phyloP scores from a whole-genome alignment of 1,140 invertebrate species.

The Heliconius himera region DNA sequence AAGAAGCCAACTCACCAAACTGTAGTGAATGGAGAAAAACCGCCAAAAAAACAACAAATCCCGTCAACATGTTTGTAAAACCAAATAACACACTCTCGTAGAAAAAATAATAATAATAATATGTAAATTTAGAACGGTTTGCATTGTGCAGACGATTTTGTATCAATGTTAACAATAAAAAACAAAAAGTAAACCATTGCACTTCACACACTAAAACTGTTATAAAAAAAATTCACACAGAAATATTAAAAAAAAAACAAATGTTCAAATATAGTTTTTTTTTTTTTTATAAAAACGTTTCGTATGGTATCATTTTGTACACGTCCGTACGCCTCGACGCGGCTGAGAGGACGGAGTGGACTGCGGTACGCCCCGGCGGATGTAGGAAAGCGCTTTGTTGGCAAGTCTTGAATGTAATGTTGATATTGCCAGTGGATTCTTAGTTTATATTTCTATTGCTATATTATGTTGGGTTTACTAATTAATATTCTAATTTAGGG shows the following conservation, averaged over 20 bases:
- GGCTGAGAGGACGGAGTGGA: slow-evolving; percentile 44
- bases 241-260: slow-evolving; percentile 28
- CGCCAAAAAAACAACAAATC: slow-evolving; percentile 62
- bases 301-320: slow-evolving; percentile 60
- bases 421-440: slow-evolving; percentile 10
- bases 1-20: slow-evolving; percentile 54
- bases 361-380: slow-evolving; percentile 16
- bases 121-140: slow-evolving; percentile 63
- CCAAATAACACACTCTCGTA: slow-evolving; percentile 61
- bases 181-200: slow-evolving; percentile 50
- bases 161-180: slow-evolving; percentile 32
- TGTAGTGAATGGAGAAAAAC: slow-evolving; percentile 57
- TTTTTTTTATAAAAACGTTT: slow-evolving; percentile 40
- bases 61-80: slow-evolving; percentile 72
- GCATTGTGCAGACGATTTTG: slow-evolving; percentile 61
- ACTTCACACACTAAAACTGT: slow-evolving; percentile 58
- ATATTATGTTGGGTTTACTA: not conserved
- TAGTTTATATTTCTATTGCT: slow-evolving; percentile 10
- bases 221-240: slow-evolving; percentile 52
- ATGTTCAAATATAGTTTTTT: slow-evolving; percentile 43
- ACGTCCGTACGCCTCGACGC: slow-evolving; percentile 50
- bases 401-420: slow-evolving; percentile 32
- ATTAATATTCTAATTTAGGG: not conserved
- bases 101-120: slow-evolving; percentile 41
- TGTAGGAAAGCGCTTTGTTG: slow-evolving; percentile 38